phyloP scores from a whole-genome alignment of 2,888 invertebrate species.

The Leucophenga maculata region DNA sequence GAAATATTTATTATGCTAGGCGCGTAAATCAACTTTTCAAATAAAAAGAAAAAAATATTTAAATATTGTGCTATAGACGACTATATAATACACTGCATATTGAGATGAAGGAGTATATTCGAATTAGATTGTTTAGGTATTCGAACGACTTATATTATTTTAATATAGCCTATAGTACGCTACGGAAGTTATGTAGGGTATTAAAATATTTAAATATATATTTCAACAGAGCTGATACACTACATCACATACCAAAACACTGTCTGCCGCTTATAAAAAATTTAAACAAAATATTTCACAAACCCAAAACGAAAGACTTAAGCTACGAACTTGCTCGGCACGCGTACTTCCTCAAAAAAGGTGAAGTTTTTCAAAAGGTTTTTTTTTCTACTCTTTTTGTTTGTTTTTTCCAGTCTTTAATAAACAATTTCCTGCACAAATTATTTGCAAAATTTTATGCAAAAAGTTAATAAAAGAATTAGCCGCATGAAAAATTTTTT shows the following conservation, averaged over 20 bases:
- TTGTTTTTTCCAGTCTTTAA: not conserved
- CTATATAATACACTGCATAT: too few species aligned
- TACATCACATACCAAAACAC: too few species aligned
- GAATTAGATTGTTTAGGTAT: too few species aligned
- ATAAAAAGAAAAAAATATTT: not conserved
- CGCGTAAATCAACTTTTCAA: not conserved
- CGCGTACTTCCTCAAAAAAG: conserved; percentile 57
- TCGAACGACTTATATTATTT: too few species aligned
- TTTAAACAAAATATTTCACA: conserved; percentile 32
- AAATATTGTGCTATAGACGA: not conserved
- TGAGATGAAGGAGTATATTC: too few species aligned
- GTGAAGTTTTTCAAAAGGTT: conserved; percentile 43
- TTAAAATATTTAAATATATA: too few species aligned
- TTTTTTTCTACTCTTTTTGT: not conserved
- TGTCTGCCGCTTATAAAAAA: too few species aligned
- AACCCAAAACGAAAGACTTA: conserved; percentile 40
- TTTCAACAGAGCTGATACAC: too few species aligned
- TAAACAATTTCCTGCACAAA: conserved; percentile 53
- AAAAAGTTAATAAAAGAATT: conserved; percentile 14
- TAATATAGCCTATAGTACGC: too few species aligned
- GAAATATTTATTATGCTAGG: not conserved
- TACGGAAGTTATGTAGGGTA: too few species aligned
- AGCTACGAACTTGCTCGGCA: conserved; percentile 43
- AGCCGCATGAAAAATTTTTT: too few species aligned
- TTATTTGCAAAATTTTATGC: conserved; percentile 22